Conservation (phyloP, 2,797 vertebrate species). For the Enoplosus armatus region DNA sequence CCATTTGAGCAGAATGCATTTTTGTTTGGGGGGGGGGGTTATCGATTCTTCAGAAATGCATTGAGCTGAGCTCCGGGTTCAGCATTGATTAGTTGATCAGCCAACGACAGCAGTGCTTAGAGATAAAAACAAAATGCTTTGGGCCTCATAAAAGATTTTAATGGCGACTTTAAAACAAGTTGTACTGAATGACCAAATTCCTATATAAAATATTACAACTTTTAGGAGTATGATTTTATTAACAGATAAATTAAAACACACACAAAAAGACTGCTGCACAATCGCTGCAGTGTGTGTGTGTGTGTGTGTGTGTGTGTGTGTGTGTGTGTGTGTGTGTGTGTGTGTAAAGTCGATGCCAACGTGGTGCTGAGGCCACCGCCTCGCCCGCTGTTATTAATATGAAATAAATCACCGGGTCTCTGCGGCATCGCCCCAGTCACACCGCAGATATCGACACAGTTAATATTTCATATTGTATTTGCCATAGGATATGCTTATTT, state of each 20-base stretch:
- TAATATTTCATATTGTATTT: slow-evolving; percentile 85
- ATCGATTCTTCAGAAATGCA: slow-evolving; percentile 74
- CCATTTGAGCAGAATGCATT: slow-evolving; percentile 59
- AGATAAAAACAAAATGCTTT: slow-evolving; percentile 69
- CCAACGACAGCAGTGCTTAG: slow-evolving; percentile 68
- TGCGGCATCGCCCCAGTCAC: slow-evolving; percentile 77
- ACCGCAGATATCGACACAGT: slow-evolving; percentile 80
- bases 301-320: slow-evolving; percentile 26
- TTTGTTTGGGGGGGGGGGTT: no score
- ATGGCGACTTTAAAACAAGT: background rate
- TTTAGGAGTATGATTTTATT: slow-evolving; percentile 13
- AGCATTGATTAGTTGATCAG: slow-evolving; percentile 78
- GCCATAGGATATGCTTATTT: slow-evolving; percentile 82
- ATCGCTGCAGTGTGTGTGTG: slow-evolving; percentile 20
- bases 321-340: slow-evolving; percentile 40
- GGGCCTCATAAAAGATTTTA: slow-evolving; percentile 40
- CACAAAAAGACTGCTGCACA: slow-evolving; percentile 12
- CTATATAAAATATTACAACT: background rate
- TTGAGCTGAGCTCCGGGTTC: slow-evolving; percentile 69
- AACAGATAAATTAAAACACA: slow-evolving; percentile 29
- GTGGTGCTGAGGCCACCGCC: slow-evolving; percentile 65
- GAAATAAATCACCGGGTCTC: slow-evolving; percentile 80
- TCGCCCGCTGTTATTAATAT: slow-evolving; percentile 73
- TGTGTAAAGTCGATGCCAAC: slow-evolving; percentile 71
- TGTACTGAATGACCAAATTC: background rate